Evolutionary conservation across 2,113 vertebrate species (phyloP).

Genomic region (Alligator sinensis): DNA sequence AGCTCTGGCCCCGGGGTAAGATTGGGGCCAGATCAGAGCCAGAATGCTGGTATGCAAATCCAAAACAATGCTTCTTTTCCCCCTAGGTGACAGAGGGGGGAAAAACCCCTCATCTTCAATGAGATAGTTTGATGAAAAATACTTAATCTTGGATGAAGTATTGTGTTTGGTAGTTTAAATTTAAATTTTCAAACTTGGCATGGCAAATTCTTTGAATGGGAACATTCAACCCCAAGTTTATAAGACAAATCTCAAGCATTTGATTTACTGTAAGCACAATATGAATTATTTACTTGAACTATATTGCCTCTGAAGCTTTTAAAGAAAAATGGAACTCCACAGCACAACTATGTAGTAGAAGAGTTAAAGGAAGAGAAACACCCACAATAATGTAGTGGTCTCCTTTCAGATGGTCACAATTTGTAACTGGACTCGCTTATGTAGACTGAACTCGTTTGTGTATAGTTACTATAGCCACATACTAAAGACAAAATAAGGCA

Average conservation of each 20-base stretch:
- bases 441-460: rapidly evolving
- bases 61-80: neutral
- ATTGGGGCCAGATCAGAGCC: no score
- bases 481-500: neutral
- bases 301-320: neutral
- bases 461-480: rapidly evolving
- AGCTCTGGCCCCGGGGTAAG: no score
- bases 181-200: neutral
- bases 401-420: no score
- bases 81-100: no score
- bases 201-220: neutral
- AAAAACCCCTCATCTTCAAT: no score
- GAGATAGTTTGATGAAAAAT: no score
- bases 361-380: rapidly evolving
- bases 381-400: neutral
- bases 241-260: neutral
- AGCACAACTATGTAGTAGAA: neutral
- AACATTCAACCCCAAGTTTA: neutral
- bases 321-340: no score
- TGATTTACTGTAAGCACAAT: neutral
- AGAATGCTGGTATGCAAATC: neutral
- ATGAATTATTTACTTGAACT: neutral
- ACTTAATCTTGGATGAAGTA: no score
- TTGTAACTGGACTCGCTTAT: no score
- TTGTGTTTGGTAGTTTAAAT: neutral